Percentiles rank a stretch among this genome's conserved stretches.
These are phyloP conservation scores for Himalopsyche phryganea DNA, from an alignment of 1,140 invertebrate species.

Conservation along the genomic window DNA sequence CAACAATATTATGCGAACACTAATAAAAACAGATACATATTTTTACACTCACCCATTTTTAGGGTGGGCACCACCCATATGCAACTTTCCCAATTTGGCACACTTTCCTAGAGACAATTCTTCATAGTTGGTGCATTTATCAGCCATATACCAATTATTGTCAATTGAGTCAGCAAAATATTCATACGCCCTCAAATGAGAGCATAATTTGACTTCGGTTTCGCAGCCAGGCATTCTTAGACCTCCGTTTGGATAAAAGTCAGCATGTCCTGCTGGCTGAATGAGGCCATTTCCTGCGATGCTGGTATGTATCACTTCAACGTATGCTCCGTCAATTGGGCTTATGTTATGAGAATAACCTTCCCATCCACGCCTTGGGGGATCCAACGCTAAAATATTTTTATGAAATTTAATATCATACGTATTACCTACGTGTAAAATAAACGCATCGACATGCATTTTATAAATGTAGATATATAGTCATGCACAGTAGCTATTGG, in stretches of 20 bases:
- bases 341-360: conserved; percentile 32
- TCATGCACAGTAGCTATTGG: too few relatives aligned
- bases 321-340: conserved; percentile 47
- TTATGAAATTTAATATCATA: neutral
- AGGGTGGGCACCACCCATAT: conserved; percentile 40
- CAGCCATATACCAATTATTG: conserved; percentile 36
- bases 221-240: conserved; percentile 62
- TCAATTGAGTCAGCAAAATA: conserved; percentile 41
- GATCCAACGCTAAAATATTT: conserved; percentile 56
- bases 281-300: neutral
- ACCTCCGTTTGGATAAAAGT: conserved; percentile 67
- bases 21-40: too few relatives aligned
- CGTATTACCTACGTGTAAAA: too few relatives aligned
- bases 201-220: conserved; percentile 37
- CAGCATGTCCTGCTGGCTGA: conserved; percentile 47
- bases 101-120: conserved; percentile 35
- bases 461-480: too few relatives aligned
- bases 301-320: conserved; percentile 62
- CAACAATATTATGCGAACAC: too few relatives aligned
- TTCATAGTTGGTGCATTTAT: conserved; percentile 37
- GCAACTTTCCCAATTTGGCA: conserved; percentile 31
- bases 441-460: too few relatives aligned
- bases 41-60: conserved; percentile 38
- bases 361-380: conserved; percentile 56
- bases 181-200: conserved; percentile 37